Percentiles rank a stretch among this genome's conserved stretches.
Conservation (phyloP, 2,113 vertebrate genomes). For the Nannospalax galili region DNA sequence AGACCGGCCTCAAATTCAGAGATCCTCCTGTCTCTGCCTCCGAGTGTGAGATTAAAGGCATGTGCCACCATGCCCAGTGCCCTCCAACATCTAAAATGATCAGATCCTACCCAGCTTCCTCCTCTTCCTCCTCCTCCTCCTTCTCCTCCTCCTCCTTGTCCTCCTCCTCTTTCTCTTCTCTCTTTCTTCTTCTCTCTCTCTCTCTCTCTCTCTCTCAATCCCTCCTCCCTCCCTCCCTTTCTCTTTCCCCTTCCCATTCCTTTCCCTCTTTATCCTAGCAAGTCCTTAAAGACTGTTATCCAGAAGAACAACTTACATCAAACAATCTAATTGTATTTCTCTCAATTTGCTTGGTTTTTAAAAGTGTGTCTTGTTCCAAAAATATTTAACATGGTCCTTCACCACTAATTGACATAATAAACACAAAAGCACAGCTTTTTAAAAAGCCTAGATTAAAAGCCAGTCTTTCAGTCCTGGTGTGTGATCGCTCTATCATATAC, state of each 20-base stretch:
- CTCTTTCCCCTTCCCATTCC: background rate
- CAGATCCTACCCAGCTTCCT: background rate
- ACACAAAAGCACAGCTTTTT: background rate
- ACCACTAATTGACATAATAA: background rate
- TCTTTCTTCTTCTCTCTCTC: no score
- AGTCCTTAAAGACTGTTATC: background rate
- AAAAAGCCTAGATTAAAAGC: conserved; percentile 21
- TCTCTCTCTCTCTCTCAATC: background rate
- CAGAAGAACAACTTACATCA: background rate
- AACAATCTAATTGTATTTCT: background rate
- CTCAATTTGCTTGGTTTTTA: background rate
- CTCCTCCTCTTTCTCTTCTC: no score
- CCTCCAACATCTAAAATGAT: background rate
- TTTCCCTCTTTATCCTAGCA: background rate
- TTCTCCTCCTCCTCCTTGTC: background rate
- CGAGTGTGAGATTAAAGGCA: no score
- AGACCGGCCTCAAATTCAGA: no score
- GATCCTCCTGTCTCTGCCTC: no score
- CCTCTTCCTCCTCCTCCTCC: no score
- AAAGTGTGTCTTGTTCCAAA: background rate
- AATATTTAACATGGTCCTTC: background rate
- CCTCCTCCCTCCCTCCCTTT: no score
- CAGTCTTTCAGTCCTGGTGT: background rate
- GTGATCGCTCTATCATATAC: background rate
- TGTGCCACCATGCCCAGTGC: background rate